These are phyloP conservation scores for Anolis carolinensis DNA, from an alignment of 2,113 vertebrate species.

Conservation along the genomic window DNA sequence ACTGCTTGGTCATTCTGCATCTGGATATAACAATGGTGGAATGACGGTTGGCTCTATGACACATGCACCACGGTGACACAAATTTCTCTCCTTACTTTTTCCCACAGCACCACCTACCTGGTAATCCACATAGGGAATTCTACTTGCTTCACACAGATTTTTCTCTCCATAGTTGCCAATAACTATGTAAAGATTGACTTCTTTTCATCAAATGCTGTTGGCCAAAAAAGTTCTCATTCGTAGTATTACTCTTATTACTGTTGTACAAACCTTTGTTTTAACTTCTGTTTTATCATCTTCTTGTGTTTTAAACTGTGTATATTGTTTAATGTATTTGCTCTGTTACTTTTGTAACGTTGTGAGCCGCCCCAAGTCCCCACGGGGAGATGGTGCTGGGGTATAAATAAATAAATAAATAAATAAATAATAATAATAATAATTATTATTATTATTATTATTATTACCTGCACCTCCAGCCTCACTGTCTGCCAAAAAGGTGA, in stretches of 20 bases:
- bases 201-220: not conserved
- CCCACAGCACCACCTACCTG: not conserved
- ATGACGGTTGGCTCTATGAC: not conserved
- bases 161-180: not conserved
- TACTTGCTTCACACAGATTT: not conserved
- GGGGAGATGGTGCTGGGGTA: too few species aligned
- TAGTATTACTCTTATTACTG: too few species aligned
- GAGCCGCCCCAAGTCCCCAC: too few species aligned
- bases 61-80: not conserved
- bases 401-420: too few species aligned
- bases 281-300: too few species aligned
- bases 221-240: not conserved
- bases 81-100: not conserved
- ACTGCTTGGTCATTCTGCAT: not conserved
- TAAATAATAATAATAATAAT: too few species aligned
- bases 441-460: too few species aligned
- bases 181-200: not conserved
- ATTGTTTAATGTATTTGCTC: too few species aligned
- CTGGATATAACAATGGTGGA: not conserved
- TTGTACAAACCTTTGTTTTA: too few species aligned
- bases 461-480: not conserved
- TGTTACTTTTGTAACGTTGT: too few species aligned
- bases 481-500: not conserved
- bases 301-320: too few species aligned
- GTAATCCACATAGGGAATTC: not conserved